phyloP scores from a whole-genome alignment of 2,113 vertebrate species.

The Xenus cinereus region DNA sequence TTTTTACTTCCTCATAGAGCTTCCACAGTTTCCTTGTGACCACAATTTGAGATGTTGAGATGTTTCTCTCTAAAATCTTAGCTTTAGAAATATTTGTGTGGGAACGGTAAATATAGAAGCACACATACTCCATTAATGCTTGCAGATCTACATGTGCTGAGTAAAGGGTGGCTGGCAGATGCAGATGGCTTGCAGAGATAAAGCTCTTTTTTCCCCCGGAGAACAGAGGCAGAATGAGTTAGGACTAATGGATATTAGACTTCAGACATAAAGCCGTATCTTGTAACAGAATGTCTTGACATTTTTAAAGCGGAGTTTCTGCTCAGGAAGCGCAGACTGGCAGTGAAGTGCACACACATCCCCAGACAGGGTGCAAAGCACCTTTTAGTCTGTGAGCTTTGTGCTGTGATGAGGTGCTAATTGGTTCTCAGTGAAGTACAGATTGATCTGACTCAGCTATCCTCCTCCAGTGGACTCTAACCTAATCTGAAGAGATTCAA shows the following conservation, averaged over 20 bases:
- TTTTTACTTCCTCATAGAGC: neutral
- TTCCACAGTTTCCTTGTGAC: neutral
- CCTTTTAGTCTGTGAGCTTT: neutral
- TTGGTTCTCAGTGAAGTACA: neutral
- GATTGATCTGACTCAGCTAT: neutral
- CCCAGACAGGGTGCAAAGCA: neutral
- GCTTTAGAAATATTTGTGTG: neutral
- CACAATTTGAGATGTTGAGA: neutral
- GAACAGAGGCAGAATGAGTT: neutral
- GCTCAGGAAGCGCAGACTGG: neutral
- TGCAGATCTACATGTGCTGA: neutral
- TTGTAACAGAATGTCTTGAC: neutral
- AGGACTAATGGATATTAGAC: neutral
- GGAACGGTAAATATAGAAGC: neutral
- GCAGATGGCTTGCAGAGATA: neutral
- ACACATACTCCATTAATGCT: accelerated
- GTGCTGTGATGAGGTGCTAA: neutral
- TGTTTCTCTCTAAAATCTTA: neutral
- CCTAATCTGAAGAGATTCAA: neutral
- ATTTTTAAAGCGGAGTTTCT: neutral
- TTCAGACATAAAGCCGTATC: neutral
- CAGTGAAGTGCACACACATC: neutral
- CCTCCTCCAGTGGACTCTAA: neutral
- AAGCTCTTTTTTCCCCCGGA: neutral
- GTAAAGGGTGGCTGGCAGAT: neutral